Evolutionary conservation across 1,140 invertebrate species (phyloP), one percentile per base, ranked within the genome.

Genomic region (Trichomalopsis sarcophagae): DNA sequence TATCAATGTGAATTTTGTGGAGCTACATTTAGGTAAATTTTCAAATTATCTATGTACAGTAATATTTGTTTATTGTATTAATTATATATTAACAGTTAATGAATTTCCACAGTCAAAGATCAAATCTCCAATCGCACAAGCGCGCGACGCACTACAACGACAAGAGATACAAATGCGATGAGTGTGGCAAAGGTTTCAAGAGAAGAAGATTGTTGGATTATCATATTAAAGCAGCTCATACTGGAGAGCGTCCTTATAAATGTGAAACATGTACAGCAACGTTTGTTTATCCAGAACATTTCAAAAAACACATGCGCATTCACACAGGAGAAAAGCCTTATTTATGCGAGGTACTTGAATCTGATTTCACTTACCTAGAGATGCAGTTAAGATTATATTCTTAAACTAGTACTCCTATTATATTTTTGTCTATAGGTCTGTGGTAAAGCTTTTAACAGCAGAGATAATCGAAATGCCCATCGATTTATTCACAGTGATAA

Each of bases 381-480:
- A 75, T 30, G 66, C 17, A 30, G 36, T 74, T 36, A 47, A 81
- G 5, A 81, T n/a, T 79, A 36, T 50, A 62, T 68, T 40, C 66
- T 5, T 27, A 68, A 44, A 71, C 13, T 78, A 23, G 9, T 30
- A 40, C 36, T 82, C 27, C 27, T 27, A 27, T 27, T 73, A 17
- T 71, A 36, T 36, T 71, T 86, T 30, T 74, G 33, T 78, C 87
- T 91, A 66, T 87, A 95, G 95, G 95, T 97, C n/a, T 98, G 97
- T 91, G 96, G 96, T n/a, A 97, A 97, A 91, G 94, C 95, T 33
- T 97, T 98, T 90, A 97, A 96, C 87, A 96, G 96, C 55, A 94
- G 96, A 71, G 97, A 97, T 91, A 97, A 97, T 91, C 94, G 97
- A 81, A 97, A 97, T 93, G 96, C 96, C 14, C 97, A 97, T 91